Evolutionary conservation across 53 echinoderm and acorn worm species (phyloP).

Genomic region (Holothuria leucospilota): DNA sequence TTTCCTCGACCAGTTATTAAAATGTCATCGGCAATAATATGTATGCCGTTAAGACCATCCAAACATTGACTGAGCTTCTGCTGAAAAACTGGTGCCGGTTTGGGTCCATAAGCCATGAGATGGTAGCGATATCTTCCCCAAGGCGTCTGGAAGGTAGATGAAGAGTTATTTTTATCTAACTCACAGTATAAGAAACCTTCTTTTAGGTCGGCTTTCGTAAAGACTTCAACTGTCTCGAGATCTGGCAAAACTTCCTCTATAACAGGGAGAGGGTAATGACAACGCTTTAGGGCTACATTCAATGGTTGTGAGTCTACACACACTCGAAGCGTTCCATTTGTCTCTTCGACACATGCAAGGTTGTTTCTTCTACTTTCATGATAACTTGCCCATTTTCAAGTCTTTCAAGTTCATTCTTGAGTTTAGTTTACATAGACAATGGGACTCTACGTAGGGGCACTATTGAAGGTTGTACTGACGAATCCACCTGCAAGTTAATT

Average conservation of each 20-base stretch:
- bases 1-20: conserved; percentile 62
- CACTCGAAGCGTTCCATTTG: conserved; percentile 25
- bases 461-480: conserved; percentile 45
- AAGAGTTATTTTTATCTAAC: conserved; percentile 52
- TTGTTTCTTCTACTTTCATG: background rate
- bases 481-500: conserved; percentile 58
- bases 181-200: conserved; percentile 51
- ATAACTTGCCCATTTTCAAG: conserved; percentile 26
- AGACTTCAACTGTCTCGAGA: no score
- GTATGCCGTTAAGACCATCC: conserved; percentile 60
- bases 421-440: conserved; percentile 31
- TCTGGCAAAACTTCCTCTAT: conserved; percentile 8
- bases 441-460: conserved; percentile 60
- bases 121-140: conserved; percentile 63
- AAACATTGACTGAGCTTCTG: conserved; percentile 60
- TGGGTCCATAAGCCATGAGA: conserved; percentile 64
- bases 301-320: conserved; percentile 34
- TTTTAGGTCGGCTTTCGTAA: background rate
- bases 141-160: conserved; percentile 67
- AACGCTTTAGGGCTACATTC: conserved; percentile 8
- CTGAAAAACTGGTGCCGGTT: conserved; percentile 59
- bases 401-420: conserved; percentile 43
- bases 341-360: conserved; percentile 10
- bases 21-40: conserved; percentile 66
- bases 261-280: conserved; percentile 15